phyloP scores from a whole-genome alignment of 2,797 vertebrate species.

The Crax fasciolata region DNA sequence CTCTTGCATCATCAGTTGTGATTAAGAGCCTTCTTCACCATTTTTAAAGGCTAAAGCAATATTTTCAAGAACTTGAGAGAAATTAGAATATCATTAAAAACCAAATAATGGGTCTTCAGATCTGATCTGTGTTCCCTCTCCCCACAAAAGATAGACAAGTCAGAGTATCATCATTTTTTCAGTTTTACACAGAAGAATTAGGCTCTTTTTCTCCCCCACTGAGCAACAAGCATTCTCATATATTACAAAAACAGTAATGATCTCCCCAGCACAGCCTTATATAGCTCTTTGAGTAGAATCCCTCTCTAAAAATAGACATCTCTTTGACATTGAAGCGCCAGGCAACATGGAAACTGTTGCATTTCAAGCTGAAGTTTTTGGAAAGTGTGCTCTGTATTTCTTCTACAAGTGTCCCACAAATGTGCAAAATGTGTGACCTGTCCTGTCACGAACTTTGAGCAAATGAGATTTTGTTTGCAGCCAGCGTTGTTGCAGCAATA shows the following conservation, averaged over 20 bases:
- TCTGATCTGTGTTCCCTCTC: neutral
- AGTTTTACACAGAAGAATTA: neutral
- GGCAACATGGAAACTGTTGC: slow-evolving; percentile 73
- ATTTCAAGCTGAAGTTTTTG: slow-evolving; percentile 63
- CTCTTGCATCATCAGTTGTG: neutral
- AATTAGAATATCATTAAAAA: neutral
- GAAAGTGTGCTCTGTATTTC: neutral
- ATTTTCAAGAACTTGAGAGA: neutral
- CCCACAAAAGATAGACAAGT: neutral
- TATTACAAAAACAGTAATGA: slow-evolving; percentile 9
- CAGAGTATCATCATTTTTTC: neutral
- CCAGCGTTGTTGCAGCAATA: slow-evolving; percentile 4
- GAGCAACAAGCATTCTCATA: neutral
- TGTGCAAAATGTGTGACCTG: neutral
- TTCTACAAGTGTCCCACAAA: slow-evolving; percentile 31
- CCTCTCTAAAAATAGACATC: slow-evolving; percentile 81
- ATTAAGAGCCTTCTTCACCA: neutral
- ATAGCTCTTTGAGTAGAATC: slow-evolving; percentile 73
- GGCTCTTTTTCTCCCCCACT: neutral
- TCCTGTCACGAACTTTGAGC: slow-evolving; percentile 2
- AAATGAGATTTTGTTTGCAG: slow-evolving; percentile 34
- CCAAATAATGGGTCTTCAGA: neutral
- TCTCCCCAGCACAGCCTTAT: slow-evolving; percentile 72
- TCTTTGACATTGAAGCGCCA: slow-evolving; percentile 56
- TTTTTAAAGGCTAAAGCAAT: neutral